phyloP scores from a whole-genome alignment of 2,113 vertebrate species.

The Pomatorhinus ruficollis region DNA sequence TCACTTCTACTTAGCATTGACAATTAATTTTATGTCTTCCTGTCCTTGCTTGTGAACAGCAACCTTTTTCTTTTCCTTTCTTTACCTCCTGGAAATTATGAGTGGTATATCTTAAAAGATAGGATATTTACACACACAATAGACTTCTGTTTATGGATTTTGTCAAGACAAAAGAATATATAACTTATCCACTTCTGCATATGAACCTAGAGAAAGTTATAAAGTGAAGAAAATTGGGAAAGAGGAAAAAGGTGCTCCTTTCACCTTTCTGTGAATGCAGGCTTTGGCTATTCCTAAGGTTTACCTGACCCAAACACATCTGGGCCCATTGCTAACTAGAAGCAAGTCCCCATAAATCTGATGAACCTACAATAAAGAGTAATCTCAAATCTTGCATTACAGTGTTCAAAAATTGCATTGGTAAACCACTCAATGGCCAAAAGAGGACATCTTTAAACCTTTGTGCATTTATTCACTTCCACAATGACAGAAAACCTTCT shows the following conservation, averaged over 20 bases:
- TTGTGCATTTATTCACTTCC: background rate
- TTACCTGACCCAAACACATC: background rate
- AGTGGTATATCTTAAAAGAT: slow-evolving; percentile 67
- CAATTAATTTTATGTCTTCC: background rate
- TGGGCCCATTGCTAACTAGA: background rate
- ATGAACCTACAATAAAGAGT: background rate
- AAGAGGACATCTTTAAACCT: background rate
- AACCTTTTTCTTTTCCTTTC: background rate
- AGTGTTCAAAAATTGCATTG: background rate
- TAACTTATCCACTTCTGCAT: background rate
- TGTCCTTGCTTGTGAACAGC: background rate
- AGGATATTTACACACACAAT: slow-evolving; percentile 56
- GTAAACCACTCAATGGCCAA: background rate
- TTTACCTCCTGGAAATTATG: slow-evolving; percentile 68
- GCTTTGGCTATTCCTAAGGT: background rate
- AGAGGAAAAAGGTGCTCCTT: background rate
- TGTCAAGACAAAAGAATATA: background rate
- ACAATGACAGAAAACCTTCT: background rate
- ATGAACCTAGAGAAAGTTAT: background rate
- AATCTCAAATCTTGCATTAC: background rate
- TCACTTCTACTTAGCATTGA: background rate
- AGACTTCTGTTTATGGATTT: slow-evolving; percentile 68
- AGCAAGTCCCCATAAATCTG: background rate
- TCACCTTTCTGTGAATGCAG: background rate
- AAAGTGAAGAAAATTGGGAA: background rate